Base-by-base conservation (phyloP, 2,797 vertebrate species). In the Discoglossus pictus region DNA sequence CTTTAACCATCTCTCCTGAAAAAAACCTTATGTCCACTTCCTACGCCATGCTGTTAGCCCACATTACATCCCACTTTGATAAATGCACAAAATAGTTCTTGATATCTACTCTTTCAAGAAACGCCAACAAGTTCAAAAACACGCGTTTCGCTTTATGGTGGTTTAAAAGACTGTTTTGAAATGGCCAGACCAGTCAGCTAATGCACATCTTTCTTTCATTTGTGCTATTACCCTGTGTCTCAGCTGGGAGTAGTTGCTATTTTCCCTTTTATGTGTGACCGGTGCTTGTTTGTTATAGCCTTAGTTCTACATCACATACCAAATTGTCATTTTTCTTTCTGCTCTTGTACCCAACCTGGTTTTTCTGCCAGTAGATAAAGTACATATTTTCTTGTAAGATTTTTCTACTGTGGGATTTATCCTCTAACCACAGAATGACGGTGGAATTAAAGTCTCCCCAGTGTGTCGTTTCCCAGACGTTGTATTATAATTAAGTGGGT, bases 271-370 rank as follows among this genome's bases (percentile, higher is more conserved):
- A 36, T 35, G 34, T 20, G 1, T 15, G 9, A 31, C 27, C 21
- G 34, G 10, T 17, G 21, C 20, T 46, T 35, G 42, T 44, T 31
- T 31, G 25, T 12, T 43, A 31, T 9, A 34, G 24, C 39, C 20
- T 23, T 23, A 5, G 44, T 47, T 47, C 42, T 9, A 13, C 17
- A 21, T 47, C 18, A 47, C 44, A 31, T 31, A 77, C 76, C 63
- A 75, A 74, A 39, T 72, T 72, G 48, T 48, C 3, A 0, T 39
- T 69, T 39, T 48, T 75, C 53, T 64, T n/a, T n/a, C 38, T 25
- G 31, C 59, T 76, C 80, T 74, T 48, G 0, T 0, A 56, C 9
- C 35, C 64, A n/a, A n/a, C n/a, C n/a, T n/a, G n/a, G n/a, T n/a
- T n/a, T n/a, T n/a, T n/a, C n/a, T n/a, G n/a, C n/a, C n/a, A n/a